phyloP scores from a whole-genome alignment of 2,888 invertebrate genomes.

The Dyspetes luteomarginatus region DNA sequence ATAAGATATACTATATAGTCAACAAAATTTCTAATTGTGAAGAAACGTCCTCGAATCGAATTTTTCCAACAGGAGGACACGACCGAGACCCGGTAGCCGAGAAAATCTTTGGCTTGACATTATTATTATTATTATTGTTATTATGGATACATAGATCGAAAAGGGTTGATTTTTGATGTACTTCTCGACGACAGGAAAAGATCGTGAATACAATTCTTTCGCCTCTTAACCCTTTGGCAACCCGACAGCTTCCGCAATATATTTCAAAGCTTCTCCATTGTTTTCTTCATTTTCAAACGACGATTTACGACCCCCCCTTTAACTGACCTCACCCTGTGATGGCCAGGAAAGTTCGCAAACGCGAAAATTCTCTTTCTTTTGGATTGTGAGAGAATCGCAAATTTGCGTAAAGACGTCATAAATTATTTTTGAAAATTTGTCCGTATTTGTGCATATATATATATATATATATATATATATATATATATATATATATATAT shows the following conservation, averaged over 20 bases:
- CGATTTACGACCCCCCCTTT: slow-evolving; percentile 68
- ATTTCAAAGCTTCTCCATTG: slow-evolving; percentile 64
- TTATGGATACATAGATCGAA: slow-evolving; percentile 26
- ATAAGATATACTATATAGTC: no score
- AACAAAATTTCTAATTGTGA: slow-evolving; percentile 33
- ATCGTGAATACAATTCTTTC: slow-evolving; percentile 13
- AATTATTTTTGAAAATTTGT: slow-evolving; percentile 68
- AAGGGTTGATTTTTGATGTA: slow-evolving; percentile 29
- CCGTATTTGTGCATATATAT: neutral
- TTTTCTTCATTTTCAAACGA: slow-evolving; percentile 64
- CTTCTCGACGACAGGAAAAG: slow-evolving; percentile 6
- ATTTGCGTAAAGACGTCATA: slow-evolving; percentile 78
- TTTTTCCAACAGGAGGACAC: no score
- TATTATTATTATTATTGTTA: slow-evolving; percentile 41
- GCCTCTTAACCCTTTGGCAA: slow-evolving; percentile 64
- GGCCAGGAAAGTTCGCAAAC: neutral
- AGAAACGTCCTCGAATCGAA: no score
- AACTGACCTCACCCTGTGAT: slow-evolving; percentile 18
- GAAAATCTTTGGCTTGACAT: slow-evolving; percentile 45
- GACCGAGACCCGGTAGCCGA: slow-evolving; percentile 54
- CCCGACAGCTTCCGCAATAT: slow-evolving; percentile 61
- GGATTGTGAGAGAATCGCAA: slow-evolving; percentile 54
- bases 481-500: no score
- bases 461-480: no score
- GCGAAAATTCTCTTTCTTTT: slow-evolving; percentile 7